Evolutionary conservation across 2,888 invertebrate genomes (phyloP), one percentile per base, ranked within the genome.

Genomic region (Volucella zonaria): DNA sequence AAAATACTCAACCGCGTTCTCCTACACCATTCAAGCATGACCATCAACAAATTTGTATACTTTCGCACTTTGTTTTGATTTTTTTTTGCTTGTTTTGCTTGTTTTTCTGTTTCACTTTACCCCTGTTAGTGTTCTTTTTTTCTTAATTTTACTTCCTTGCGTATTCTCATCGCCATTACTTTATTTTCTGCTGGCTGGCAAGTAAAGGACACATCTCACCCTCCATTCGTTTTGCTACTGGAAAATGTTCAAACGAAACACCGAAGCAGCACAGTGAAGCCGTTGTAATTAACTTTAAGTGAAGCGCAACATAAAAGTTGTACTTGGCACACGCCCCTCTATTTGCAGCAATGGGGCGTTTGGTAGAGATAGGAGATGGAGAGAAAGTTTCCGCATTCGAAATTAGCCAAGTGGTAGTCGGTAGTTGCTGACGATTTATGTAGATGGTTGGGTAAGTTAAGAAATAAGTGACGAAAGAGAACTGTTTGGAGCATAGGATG

Each of bases 271-370:
- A 71, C 52, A 58, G 40, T 40, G 56, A 66, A 70, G 52, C 61
- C 43, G 31, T 82, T 82, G 79, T 82, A 82, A 82, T 82, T 82
- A 82, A 82, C 82, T 82, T 82, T 74, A 82, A 82, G 79, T 82
- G 79, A 82, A 82, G 82, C 82, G 78, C 79, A 82, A 79, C 82
- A 82, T 79, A 79, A 75, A 82, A 79, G 70, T 82, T 78, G 52
- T 78, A 78, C 82, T 78, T 74, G 78, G 78, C 73, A 74, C 74
- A 15, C 31, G 9, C 18, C 15, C 11, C 42, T 12, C 45, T 56
- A 10, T 8, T 15, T 40, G 23, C 11, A 9, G n/a, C 6, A n/a
- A 43, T 31, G 31, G 6, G 18, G 38, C 6, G 12, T 10, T 9
- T 23, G 45, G 15, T 43, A 12, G 10, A 12, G 62, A n/a, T 49